Percentiles rank a stretch among this genome's conserved stretches.
These are phyloP conservation scores for Cotesia vestalis DNA, from an alignment of 1,140 invertebrate species.

Conservation along the genomic window DNA sequence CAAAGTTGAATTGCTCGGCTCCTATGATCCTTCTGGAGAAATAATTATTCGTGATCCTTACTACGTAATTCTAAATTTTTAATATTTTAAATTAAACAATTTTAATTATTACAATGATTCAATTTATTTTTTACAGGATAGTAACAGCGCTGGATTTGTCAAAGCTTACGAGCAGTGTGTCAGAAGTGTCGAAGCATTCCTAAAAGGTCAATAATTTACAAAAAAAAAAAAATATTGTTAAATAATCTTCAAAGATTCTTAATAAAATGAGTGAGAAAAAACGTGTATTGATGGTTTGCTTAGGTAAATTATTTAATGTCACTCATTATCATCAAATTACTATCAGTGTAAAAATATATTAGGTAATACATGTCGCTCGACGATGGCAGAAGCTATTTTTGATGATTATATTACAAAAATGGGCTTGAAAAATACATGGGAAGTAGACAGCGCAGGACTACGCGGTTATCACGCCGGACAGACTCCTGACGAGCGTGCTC, in stretches of 20 bases:
- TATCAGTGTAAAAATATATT: no score
- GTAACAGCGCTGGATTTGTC: conserved; percentile 72
- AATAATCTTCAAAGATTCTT: neutral
- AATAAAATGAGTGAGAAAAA: neutral
- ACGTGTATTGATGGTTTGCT: neutral
- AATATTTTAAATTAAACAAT: neutral
- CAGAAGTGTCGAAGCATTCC: conserved; percentile 72
- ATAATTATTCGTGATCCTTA: conserved; percentile 87
- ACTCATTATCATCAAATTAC: no score
- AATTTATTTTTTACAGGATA: conserved; percentile 61
- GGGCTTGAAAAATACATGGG: conserved; percentile 74
- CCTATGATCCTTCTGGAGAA: conserved; percentile 80
- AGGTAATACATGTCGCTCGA: conserved; percentile 84
- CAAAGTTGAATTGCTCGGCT: conserved; percentile 78
- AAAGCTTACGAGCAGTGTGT: conserved; percentile 76
- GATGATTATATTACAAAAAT: conserved; percentile 73
- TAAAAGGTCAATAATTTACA: conserved; percentile 60
- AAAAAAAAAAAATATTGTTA: conserved; percentile 1
- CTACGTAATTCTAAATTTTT: conserved; percentile 70
- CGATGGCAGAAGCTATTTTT: conserved; percentile 93
- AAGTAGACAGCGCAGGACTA: conserved; percentile 88
- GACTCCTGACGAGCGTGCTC: conserved; percentile 79
- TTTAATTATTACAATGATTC: conserved; percentile 44
- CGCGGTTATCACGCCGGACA: conserved; percentile 86
- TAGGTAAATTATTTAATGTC: neutral